Evolutionary conservation across 2,113 vertebrate genomes (phyloP), one percentile per base, ranked within the genome.

Genomic region (Grus americana): DNA sequence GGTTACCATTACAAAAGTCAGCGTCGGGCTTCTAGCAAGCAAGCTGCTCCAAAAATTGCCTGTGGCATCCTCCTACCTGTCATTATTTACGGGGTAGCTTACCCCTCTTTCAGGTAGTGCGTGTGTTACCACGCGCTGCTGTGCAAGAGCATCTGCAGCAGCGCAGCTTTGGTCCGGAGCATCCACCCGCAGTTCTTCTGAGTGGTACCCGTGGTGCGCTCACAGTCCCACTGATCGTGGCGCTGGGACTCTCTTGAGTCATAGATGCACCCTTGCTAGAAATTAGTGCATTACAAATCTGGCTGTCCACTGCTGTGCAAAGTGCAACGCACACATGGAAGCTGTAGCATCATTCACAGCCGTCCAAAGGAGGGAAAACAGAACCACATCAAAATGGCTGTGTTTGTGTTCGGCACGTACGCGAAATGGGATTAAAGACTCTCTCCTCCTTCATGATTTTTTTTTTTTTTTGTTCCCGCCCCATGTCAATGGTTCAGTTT

Each of bases 31-130:
- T 59, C 65, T 30, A n/a, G 44, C 24, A 52, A 21, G n/a, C 5
- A 2, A 66, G 38, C 38, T 66, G 16, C 52, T 8, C 20, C 17
- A 38, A 42, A 67, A 42, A 49, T 26, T 11, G 3, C 10, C 12
- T 11, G 3, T 27, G 47, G 20, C 55, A 3, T 44, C 34, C 5
- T 63, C 17, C 27, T 44, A 6, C 36, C 54, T 40, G 16, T 12
- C 1, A 0, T 24, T 38, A 30, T 29, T 57, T 29, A 23, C 0
- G 1, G 38, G 44, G 40, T 6, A 16, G 15, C 5, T 72, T 19
- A 15, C 11, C 26, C 30, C 44, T 38, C 14, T 32, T 57, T 26
- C 32, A 36, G 26, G 27, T 4, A 9, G 14, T 16, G 20, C 55
- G 23, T 11, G 13, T 19, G 20, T 36, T 18, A 7, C 32, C 38